Evolutionary conservation across 1,140 invertebrate species (phyloP).

Genomic region (Stegodyphus dumicola): DNA sequence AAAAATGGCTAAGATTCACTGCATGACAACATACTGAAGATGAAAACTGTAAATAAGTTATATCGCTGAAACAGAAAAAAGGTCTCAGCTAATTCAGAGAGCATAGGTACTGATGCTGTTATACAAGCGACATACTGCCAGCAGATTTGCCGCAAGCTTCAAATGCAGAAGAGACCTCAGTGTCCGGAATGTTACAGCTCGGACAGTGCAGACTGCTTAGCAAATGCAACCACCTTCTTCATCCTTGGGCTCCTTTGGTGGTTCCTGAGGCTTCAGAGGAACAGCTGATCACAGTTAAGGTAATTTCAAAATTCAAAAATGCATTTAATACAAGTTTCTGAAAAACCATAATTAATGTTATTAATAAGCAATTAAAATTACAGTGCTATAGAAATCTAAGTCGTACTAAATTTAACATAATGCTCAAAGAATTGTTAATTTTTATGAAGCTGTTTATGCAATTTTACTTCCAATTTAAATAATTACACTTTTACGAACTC

Average conservation of each 20-base stretch:
- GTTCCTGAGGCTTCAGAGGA: conserved; percentile 65
- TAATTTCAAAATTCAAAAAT: not conserved
- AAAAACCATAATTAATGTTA: too few species aligned
- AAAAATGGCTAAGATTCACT: not conserved
- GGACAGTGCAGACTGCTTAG: conserved; percentile 49
- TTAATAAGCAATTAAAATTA: too few species aligned
- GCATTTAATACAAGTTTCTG: too few species aligned
- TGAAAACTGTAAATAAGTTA: not conserved
- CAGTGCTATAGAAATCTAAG: too few species aligned
- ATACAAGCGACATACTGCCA: conserved; percentile 53
- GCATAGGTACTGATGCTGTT: conserved; percentile 18
- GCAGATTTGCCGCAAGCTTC: conserved; percentile 49
- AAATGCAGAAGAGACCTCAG: conserved; percentile 21
- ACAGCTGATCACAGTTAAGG: conserved; percentile 63
- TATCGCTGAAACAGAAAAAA: not conserved
- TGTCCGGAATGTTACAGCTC: conserved; percentile 25
- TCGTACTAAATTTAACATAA: too few species aligned
- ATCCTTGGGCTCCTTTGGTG: conserved; percentile 64
- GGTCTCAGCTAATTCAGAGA: conserved; percentile 10
- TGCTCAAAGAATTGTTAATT: too few species aligned
- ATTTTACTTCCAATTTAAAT: too few species aligned
- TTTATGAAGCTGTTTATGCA: too few species aligned
- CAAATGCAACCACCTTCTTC: conserved; percentile 66
- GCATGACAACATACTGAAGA: not conserved
- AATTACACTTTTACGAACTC: too few species aligned